A percentile compares a stretch with the other conserved stretches of the same genome.
Evolutionary conservation across 2,113 vertebrate species (phyloP).

Genomic region (Lophius piscatorius): DNA sequence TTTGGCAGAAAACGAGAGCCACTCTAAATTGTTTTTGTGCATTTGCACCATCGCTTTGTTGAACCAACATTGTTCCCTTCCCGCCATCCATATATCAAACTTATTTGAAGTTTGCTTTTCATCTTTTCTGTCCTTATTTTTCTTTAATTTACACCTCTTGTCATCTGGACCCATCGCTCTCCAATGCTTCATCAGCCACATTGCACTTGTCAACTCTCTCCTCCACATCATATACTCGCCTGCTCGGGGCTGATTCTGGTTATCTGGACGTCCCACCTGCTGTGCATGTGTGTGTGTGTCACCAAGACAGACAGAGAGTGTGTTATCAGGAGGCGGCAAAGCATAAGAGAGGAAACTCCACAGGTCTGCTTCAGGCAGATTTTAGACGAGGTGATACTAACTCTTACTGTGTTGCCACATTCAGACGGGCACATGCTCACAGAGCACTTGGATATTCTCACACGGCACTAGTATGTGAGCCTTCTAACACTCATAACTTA

Average conservation of each 20-base stretch:
- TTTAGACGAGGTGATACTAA: conserved; percentile 43
- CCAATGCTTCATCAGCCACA: neutral
- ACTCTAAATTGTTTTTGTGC: conserved; percentile 16
- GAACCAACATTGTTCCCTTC: conserved; percentile 21
- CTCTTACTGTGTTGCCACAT: neutral
- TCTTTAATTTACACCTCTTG: conserved; percentile 52
- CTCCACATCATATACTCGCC: conserved; percentile 1
- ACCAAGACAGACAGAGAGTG: conserved; percentile 12
- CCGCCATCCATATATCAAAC: conserved; percentile 46
- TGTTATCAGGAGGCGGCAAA: conserved; percentile 61
- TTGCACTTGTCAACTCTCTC: conserved; percentile 10
- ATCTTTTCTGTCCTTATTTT: neutral
- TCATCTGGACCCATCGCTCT: conserved; percentile 17
- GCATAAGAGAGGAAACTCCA: conserved; percentile 61
- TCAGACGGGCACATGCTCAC: neutral
- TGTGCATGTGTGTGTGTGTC: conserved; percentile 9
- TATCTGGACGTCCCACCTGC: conserved; percentile 79
- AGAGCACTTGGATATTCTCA: conserved; percentile 5
- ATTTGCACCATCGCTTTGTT: neutral
- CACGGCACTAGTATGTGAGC: neutral
- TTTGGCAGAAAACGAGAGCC: conserved; percentile 7
- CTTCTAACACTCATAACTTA: conserved; percentile 42
- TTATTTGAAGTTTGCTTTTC: conserved; percentile 26
- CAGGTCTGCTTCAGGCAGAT: conserved; percentile 62
- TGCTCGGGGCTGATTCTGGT: conserved; percentile 73